Base-by-base conservation (phyloP, 1,140 invertebrate genomes). In the Plutomurus gul region DNA sequence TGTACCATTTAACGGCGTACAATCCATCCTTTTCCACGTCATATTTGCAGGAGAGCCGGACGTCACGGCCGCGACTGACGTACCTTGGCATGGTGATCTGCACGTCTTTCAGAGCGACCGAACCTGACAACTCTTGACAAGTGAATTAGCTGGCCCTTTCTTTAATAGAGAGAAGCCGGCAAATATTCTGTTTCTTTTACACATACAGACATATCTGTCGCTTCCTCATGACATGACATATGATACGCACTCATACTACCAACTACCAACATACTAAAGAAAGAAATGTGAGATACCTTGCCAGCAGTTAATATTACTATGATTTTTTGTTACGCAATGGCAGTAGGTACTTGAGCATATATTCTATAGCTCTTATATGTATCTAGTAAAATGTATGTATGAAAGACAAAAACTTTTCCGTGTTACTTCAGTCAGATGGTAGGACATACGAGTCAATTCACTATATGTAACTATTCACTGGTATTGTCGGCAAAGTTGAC, bases 1-100 rank as follows among this genome's bases (percentile, higher is more conserved):
- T 86, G 81, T 87, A 87, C 86, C 86, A 87, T 84, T 87, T 87
- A 56, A 87, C 85, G 8, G 86, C 86, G 78, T 87, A 87, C 33
- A 87, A 77, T 30, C 79, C 51, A 51, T 87, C 86, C 8, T 81
- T 79, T 79, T 87, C 86, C 74, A 87, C 75, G 82, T 88, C 86
- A 78, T 85, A 87, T 46, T 85, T 82, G 80, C 87, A 88, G 13
- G 84, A 84, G 25, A 88, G 76, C 71, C 80, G 80, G 11, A 85
- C 76, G 25, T 82, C 81, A 22, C 30, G 22, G n/a, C 81, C 81
- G 22, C 76, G 60, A 27, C 33, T 13, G 10, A 79, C 78, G 30
- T 74, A 79, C 22, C 39, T 13, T n/a, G 81, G 81, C 40, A 78
- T 46, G 20, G 37, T 20, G 20, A 82, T 56, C 78, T 78, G 33